phyloP scores from a whole-genome alignment of 2,888 invertebrate genomes.

The Cephus nigrinus region DNA sequence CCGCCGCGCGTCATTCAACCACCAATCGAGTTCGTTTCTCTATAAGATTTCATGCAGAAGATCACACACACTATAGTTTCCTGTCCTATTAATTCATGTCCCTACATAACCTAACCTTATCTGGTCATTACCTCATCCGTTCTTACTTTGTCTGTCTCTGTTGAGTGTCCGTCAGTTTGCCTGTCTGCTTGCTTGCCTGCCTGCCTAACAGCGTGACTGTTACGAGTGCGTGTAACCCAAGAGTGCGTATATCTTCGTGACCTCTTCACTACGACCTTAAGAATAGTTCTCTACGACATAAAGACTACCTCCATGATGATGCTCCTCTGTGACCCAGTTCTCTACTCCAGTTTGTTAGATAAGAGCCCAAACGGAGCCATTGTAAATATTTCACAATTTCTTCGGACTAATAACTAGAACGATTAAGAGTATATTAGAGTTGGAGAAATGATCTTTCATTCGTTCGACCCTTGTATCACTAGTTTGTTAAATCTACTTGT shows the following conservation, averaged over 20 bases:
- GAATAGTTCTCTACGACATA: not conserved
- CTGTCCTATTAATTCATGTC: not conserved
- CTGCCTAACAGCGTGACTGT: conserved; percentile 39
- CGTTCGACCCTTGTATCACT: conserved; percentile 57
- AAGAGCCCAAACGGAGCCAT: conserved; percentile 21
- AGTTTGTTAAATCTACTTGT: conserved; percentile 64
- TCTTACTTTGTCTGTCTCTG: conserved; percentile 11
- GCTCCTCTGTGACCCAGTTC: not conserved
- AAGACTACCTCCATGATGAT: not conserved
- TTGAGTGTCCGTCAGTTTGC: conserved; percentile 35
- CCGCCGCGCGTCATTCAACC: conserved; percentile 71
- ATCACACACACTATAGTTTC: not conserved
- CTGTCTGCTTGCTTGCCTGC: conserved; percentile 28
- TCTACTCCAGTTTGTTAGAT: not conserved
- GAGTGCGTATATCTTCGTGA: conserved; percentile 19
- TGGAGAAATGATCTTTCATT: conserved; percentile 35
- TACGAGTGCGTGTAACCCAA: not conserved
- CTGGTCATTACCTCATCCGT: not conserved
- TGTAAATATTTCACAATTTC: conserved; percentile 48
- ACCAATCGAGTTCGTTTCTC: conserved; percentile 71
- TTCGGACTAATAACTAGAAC: conserved; percentile 32
- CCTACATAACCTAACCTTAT: not conserved
- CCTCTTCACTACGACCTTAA: not conserved
- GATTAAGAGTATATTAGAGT: conserved; percentile 25
- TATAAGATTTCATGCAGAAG: conserved; percentile 51